Evolutionary conservation across 2,888 invertebrate genomes (phyloP).

Genomic region (Adelognathus sp.): DNA sequence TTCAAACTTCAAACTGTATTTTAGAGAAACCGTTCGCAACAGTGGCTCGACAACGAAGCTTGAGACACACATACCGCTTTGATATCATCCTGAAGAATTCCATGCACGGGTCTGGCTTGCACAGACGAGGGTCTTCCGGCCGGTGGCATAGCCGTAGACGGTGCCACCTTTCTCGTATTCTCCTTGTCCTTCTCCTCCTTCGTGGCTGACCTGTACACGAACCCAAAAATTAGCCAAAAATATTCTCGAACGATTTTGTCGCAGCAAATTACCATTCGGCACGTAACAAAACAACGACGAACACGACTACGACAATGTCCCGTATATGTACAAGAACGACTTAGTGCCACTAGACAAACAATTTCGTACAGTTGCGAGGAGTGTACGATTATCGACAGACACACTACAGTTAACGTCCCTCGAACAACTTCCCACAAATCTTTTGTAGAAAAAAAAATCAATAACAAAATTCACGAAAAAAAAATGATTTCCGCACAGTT

Average conservation of each 20-base stretch:
- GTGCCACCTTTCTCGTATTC: constrained; percentile 87
- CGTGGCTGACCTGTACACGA: constrained; percentile 86
- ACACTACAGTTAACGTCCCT: not conserved
- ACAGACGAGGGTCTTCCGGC: constrained; percentile 79
- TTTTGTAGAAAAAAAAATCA: not conserved
- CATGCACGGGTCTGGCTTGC: constrained; percentile 76
- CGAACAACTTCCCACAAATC: not conserved
- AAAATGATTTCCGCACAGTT: not conserved
- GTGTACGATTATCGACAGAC: constrained; percentile 17
- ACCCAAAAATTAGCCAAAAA: constrained; percentile 15
- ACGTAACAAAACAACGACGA: constrained; percentile 54
- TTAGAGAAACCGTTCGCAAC: no score
- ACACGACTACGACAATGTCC: constrained; percentile 68
- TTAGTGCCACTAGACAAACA: constrained; percentile 16
- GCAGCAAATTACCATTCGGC: constrained; percentile 26
- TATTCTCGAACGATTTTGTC: not conserved
- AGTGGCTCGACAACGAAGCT: not conserved
- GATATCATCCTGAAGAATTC: constrained; percentile 73
- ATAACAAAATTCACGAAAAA: not conserved
- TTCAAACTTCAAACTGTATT: no score
- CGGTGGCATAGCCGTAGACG: constrained; percentile 72
- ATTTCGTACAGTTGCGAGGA: constrained; percentile 6
- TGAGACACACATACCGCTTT: constrained; percentile 69
- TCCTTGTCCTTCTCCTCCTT: constrained; percentile 94
- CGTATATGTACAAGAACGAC: constrained; percentile 41